Base-by-base conservation (phyloP, 2,113 vertebrate species). In the Grus americana region DNA sequence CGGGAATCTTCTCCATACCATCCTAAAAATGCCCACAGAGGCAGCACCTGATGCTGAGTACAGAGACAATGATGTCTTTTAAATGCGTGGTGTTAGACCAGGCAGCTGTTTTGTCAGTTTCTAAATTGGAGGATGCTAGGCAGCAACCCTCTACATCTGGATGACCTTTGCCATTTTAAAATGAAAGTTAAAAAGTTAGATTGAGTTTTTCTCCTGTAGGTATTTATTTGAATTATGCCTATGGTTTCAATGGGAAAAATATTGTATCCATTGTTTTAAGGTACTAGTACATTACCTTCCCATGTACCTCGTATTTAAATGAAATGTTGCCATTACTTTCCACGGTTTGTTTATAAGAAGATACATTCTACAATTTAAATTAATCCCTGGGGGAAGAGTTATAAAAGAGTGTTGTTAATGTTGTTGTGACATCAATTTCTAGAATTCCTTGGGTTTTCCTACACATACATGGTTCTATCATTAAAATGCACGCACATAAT, bases 341-440 rank as follows among this genome's bases (percentile, higher is more conserved):
- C 90, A 79, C 79, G 89, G 81, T 90, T 92, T 92, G 59, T 96
- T 97, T 95, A 49, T 78, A 85, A 88, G 91, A 95, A 96, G 93
- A 86, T 83, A 88, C 73, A 59, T 59, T 93, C 44, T 63, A 95
- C 65, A 96, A 61, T 2, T 95, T 44, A 96, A 97, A 97, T 89
- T 90, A 73, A 70, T 95, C 49, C 85, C 65, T 68, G n/a, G 52
- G 20, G 57, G 71, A 49, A 68, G 63, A 88, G 76, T 88, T 95
- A 87, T 75, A 88, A 79, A 85, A 88, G 36, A 92, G 36, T 63
- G 57, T 70, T 95, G 44, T 73, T 24, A 26, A 38, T 70, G 30
- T 22, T 91, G 6, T 36, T 93, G 36, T 83, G 30, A 47, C 34
- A 76, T 74, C n/a, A 38, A 18, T 75, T 92, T 92, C 90, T 75